These are phyloP conservation scores for Galbula dea DNA, from an alignment of 2,113 vertebrate genomes.

Conservation along the genomic window DNA sequence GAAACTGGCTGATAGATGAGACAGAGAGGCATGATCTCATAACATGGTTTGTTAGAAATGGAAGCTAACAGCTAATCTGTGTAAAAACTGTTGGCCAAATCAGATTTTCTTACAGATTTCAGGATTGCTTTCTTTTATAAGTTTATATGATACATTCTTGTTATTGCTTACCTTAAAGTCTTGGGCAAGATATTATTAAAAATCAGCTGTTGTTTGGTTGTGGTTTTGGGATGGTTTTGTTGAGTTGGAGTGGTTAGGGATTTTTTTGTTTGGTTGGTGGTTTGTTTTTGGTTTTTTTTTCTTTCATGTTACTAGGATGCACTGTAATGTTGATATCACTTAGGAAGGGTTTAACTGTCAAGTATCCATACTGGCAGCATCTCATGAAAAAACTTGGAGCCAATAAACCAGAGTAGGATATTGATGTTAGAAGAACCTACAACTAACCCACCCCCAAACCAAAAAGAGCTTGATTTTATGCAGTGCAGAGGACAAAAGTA, in stretches of 20 bases:
- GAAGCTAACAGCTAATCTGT: conserved; percentile 36
- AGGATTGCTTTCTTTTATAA: background rate
- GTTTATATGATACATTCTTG: background rate
- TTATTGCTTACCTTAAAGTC: conserved; percentile 29
- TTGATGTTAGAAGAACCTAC: background rate
- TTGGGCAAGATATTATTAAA: background rate
- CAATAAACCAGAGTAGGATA: background rate
- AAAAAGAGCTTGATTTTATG: background rate
- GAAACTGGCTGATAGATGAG: conserved; percentile 47
- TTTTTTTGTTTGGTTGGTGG: rapidly evolving
- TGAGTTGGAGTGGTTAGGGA: too few species aligned
- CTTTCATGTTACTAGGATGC: background rate
- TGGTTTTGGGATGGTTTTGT: background rate
- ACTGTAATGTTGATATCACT: background rate
- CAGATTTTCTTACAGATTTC: conserved; percentile 33
- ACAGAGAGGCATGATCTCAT: conserved; percentile 26
- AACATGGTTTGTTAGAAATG: conserved; percentile 31
- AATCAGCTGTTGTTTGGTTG: background rate
- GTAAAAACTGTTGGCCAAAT: conserved; percentile 38
- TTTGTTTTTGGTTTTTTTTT: background rate
- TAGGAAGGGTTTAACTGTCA: background rate
- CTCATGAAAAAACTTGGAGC: background rate
- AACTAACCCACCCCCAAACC: background rate
- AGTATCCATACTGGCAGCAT: background rate
- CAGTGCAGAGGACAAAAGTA: background rate